These are phyloP conservation scores for Penaeus monodon DNA, from an alignment of 2,888 invertebrate genomes.

Conservation along the genomic window DNA sequence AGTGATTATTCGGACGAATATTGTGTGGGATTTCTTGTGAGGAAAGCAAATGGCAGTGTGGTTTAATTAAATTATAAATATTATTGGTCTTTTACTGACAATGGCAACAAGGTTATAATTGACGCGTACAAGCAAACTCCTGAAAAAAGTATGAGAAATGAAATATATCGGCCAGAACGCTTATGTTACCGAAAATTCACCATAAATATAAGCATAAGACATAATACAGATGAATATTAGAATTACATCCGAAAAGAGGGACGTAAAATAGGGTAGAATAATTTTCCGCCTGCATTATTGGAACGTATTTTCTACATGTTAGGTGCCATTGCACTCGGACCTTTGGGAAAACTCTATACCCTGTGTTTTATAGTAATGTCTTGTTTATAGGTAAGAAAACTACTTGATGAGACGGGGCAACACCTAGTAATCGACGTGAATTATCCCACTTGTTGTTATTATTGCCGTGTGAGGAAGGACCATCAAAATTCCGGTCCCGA, in stretches of 20 bases:
- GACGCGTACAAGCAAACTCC: background rate
- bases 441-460: conserved; percentile 46
- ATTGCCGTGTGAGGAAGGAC: conserved; percentile 49
- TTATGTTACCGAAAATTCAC: background rate
- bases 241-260: background rate
- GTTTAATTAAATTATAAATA: conserved; percentile 20
- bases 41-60: background rate
- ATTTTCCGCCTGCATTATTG: conserved; percentile 20
- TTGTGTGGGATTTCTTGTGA: background rate
- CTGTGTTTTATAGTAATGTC: conserved; percentile 48
- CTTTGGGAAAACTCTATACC: conserved; percentile 27
- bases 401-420: conserved; percentile 21
- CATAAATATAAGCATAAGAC: background rate
- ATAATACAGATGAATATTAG: background rate
- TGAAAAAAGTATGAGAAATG: conserved; percentile 1
- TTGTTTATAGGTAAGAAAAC: conserved; percentile 39
- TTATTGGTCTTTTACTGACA: conserved; percentile 39
- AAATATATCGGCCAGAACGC: background rate
- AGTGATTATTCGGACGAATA: background rate
- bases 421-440: background rate
- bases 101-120: conserved; percentile 37
- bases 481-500: conserved; percentile 65
- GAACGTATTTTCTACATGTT: conserved; percentile 61
- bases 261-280: background rate
- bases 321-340: conserved; percentile 61